These are phyloP conservation scores for Amorpha juglandis DNA, from an alignment of 2,888 invertebrate species.

Conservation along the genomic window DNA sequence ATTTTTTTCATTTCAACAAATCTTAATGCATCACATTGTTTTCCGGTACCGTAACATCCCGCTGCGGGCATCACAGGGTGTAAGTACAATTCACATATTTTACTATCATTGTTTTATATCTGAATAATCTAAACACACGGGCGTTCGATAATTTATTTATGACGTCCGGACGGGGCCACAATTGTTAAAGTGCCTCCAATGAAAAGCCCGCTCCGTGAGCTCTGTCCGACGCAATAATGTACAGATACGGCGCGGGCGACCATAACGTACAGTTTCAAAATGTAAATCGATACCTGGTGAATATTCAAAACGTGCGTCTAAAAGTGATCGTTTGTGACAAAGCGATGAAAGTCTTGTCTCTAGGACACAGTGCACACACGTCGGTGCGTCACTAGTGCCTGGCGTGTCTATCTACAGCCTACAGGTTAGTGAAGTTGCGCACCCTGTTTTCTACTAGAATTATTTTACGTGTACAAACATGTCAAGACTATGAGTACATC, in stretches of 20 bases:
- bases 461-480: no score
- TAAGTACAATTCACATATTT: conserved; percentile 49
- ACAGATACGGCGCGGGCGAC: not conserved
- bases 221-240: conserved; percentile 16
- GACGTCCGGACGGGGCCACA: conserved; percentile 18
- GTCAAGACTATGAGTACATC: no score
- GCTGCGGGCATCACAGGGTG: conserved; percentile 50
- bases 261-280: not conserved
- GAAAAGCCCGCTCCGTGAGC: conserved; percentile 2
- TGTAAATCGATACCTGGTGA: not conserved
- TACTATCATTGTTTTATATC: conserved; percentile 17
- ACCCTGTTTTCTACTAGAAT: no score
- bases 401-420: no score
- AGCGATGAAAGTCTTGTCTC: not conserved
- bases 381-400: not conserved
- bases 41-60: conserved; percentile 32
- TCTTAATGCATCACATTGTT: conserved; percentile 29
- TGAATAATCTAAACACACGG: conserved; percentile 14
- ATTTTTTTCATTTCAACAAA: not conserved
- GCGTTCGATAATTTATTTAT: conserved; percentile 22
- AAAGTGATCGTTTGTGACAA: conserved; percentile 6
- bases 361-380: no score
- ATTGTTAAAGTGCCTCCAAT: conserved; percentile 22
- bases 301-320: conserved; percentile 7
- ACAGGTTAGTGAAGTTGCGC: no score